Evolutionary conservation across 2,888 invertebrate genomes (phyloP), one percentile per base, ranked within the genome.

Genomic region (Andrena hattorfiana): DNA sequence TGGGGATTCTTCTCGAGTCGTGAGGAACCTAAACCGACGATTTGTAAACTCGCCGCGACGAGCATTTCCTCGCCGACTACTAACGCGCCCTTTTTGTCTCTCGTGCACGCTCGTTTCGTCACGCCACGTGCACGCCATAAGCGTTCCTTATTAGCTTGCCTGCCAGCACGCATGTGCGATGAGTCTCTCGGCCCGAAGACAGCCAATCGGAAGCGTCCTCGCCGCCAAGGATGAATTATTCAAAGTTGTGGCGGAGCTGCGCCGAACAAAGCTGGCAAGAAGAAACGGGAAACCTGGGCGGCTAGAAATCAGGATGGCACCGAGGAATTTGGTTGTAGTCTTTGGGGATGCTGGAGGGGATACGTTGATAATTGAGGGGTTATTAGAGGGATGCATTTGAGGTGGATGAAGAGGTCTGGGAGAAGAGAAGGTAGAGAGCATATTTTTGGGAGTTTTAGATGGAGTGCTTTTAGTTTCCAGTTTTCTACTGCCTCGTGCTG

Each of bases 91-190:
- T 71, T 77, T 85, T 82, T 84, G 69, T 77, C 85, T 67, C 26
- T 78, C 62, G 56, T 71, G 48, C 77, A 60, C 60, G 62, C 71
- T 73, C 74, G 81, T 82, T 69, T 73, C 77, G 84, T 77, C 81
- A 75, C 83, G 81, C 78, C 86, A 85, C 80, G 88, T 85, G 86
- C 80, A 86, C 80, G 83, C 85, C 85, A 82, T 86, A 88, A 88
- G 82, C 88, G 77, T 85, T 80, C 81, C 82, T 88, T 88, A 86
- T 88, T 88, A 88, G 69, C 73, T 49, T 48, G 85, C 62, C 71
- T 56, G 30, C 48, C 74, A 69, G 63, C 79, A 68, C 66, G 85
- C 83, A 80, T 77, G 77, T 60, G 83, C 81, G 85, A 81, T 77
- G 74, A 75, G 77, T 23, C 72, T 59, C 72, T 64, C 71, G 73